These are phyloP conservation scores for Falcaria lacertinaria DNA, from an alignment of 2,888 invertebrate genomes.

Conservation along the genomic window DNA sequence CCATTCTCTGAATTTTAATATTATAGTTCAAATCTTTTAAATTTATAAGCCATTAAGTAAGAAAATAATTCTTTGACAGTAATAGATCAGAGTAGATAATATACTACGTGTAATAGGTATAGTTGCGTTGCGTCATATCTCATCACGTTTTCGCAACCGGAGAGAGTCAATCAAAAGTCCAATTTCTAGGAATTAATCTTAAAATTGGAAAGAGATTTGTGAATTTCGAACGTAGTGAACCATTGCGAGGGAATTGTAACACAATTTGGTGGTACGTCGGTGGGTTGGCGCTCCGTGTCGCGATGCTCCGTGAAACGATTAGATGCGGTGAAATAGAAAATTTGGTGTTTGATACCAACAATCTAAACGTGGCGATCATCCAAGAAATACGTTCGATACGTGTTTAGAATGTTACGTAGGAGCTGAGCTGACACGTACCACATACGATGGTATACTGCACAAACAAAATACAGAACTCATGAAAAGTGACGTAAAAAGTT, in stretches of 20 bases:
- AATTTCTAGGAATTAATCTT: constrained; percentile 50
- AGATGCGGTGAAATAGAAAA: constrained; percentile 64
- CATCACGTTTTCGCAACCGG: constrained; percentile 24
- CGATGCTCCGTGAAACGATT: constrained; percentile 37
- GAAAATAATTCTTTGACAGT: no score
- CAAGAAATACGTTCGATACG: constrained; percentile 32
- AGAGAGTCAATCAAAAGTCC: constrained; percentile 42
- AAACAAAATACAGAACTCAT: constrained; percentile 2
- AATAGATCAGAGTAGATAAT: no score
- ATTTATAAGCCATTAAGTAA: no score
- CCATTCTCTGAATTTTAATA: no score
- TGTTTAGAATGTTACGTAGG: constrained; percentile 7
- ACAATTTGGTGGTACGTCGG: constrained; percentile 56
- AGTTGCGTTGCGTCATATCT: no score
- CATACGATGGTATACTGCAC: background rate
- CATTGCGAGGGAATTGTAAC: constrained; percentile 47
- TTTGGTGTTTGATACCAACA: constrained; percentile 49
- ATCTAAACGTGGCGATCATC: constrained; percentile 46
- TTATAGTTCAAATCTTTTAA: no score
- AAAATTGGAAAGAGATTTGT: constrained; percentile 50
- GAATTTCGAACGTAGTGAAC: constrained; percentile 50
- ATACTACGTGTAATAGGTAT: no score
- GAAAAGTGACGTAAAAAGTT: constrained; percentile 3
- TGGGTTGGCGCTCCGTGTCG: constrained; percentile 28
- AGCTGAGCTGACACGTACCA: background rate